Evolutionary conservation across 1,140 invertebrate species (phyloP), one percentile per base, ranked within the genome.

Genomic region (Campoletis sonorensis): DNA sequence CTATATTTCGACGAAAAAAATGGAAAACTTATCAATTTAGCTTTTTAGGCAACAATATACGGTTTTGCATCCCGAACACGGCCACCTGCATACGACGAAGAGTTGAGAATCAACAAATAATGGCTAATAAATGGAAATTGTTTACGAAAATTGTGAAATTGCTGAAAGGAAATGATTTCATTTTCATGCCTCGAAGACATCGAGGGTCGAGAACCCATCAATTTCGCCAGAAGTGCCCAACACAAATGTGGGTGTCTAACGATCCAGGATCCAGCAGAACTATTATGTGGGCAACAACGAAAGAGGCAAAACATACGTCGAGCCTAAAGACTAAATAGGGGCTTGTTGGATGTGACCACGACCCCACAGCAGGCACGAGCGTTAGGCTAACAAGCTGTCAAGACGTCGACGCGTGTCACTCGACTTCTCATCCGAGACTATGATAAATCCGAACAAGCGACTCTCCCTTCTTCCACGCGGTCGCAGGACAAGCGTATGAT

Each of bases 301-400:
- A 16, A 37, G 30, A 61, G 30, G 27, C 49, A 54, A 81, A 37
- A 81, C 70, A 77, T 70, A 78, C 54, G 79, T 81, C 71, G 58
- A 77, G 73, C 23, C 70, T 81, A 81, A 77, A 77, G 51, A 75
- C 21, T 73, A 73, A 82, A 82, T 45, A 70, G 61, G 78, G 77
- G 54, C 72, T 76, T 30, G 45, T 21, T 58, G 72, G 72, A 73
- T 75, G 77, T 58, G 61, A 45, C 27, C 79, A n/a, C 67, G 58
- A 33, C n/a, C 68, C 23, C 71, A n/a, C 26, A 40, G 23, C 64
- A 21, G 16, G 70, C 70, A 79, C 81, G 64, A 70, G 79, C 79
- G 81, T 85, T 84, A 85, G 51, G 76, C 81, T 85, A 85, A 85
- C 84, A 85, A 85, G 84, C 84, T 85, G 84, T 85, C 84, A 85